Evolutionary conservation across 2,113 vertebrate genomes (phyloP).

Genomic region (Gadus macrocephalus): DNA sequence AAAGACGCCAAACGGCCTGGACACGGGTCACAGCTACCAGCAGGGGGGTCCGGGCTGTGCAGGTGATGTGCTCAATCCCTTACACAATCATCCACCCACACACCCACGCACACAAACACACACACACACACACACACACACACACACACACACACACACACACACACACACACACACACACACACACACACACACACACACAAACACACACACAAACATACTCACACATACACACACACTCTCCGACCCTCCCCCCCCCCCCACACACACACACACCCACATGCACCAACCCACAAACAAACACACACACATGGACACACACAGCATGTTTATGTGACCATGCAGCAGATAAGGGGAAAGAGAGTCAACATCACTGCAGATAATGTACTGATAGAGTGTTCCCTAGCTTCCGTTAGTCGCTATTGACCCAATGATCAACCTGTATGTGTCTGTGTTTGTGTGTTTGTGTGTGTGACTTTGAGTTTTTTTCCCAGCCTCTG

Average conservation of each 20-base stretch:
- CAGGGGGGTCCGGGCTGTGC: no score
- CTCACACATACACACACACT: slow-evolving; percentile 4
- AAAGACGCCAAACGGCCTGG: no score
- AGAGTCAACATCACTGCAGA: slow-evolving; percentile 72
- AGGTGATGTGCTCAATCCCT: no score
- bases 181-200: slow-evolving; percentile 13
- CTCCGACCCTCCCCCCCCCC: neutral
- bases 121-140: no score
- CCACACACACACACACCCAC: slow-evolving; percentile 17
- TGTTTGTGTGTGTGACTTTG: neutral
- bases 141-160: no score
- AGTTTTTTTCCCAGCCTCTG: slow-evolving; percentile 1
- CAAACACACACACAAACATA: slow-evolving; percentile 7
- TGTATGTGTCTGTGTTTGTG: slow-evolving; percentile 20
- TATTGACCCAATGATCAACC: slow-evolving; percentile 72
- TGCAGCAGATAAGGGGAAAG: slow-evolving; percentile 67
- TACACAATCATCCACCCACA: no score
- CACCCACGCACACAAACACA: no score
- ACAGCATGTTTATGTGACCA: slow-evolving; percentile 64
- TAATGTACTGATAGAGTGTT: slow-evolving; percentile 75
- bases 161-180: slow-evolving; percentile 13
- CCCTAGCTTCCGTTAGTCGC: slow-evolving; percentile 71
- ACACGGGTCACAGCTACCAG: no score
- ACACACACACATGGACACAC: slow-evolving; percentile 11
- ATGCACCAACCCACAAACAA: slow-evolving; percentile 5